A percentile compares a stretch with the other conserved stretches of the same genome.
Evolutionary conservation across 2,113 vertebrate genomes (phyloP).

Genomic region (Rhynchomys soricoides): DNA sequence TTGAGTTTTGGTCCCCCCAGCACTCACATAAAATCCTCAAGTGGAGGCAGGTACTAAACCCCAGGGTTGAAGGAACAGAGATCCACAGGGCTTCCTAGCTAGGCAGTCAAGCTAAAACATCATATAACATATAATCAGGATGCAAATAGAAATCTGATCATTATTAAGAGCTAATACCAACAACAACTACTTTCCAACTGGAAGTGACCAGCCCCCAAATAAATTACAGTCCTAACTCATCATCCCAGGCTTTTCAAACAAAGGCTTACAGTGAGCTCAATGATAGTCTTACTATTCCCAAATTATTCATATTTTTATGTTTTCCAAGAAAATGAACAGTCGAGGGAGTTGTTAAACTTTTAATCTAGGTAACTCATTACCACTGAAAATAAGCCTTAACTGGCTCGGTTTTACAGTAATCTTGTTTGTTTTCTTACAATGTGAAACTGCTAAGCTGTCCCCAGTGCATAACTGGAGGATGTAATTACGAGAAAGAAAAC

Average conservation of each 20-base stretch:
- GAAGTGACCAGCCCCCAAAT: background rate
- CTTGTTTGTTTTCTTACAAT: conserved; percentile 46
- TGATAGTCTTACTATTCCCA: background rate
- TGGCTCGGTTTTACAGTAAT: background rate
- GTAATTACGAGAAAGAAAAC: background rate
- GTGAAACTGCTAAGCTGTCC: background rate
- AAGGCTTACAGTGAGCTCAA: background rate
- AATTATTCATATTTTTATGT: conserved; percentile 29
- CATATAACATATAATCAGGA: background rate
- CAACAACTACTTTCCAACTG: background rate
- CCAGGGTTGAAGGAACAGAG: background rate
- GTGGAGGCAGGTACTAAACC: too few relatives aligned
- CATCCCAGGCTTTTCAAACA: background rate
- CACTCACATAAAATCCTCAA: background rate
- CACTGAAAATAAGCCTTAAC: conserved; percentile 7
- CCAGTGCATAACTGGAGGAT: background rate
- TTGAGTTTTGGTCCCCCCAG: background rate
- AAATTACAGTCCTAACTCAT: background rate
- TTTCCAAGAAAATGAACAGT: background rate
- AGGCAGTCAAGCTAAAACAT: background rate
- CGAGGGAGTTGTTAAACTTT: background rate
- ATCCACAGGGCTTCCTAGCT: background rate
- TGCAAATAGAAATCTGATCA: conserved; percentile 11
- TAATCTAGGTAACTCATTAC: conserved; percentile 4
- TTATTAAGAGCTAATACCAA: conserved; percentile 18